These are phyloP conservation scores for Gobio gobio DNA, from an alignment of 2,113 vertebrate genomes.

Conservation along the genomic window DNA sequence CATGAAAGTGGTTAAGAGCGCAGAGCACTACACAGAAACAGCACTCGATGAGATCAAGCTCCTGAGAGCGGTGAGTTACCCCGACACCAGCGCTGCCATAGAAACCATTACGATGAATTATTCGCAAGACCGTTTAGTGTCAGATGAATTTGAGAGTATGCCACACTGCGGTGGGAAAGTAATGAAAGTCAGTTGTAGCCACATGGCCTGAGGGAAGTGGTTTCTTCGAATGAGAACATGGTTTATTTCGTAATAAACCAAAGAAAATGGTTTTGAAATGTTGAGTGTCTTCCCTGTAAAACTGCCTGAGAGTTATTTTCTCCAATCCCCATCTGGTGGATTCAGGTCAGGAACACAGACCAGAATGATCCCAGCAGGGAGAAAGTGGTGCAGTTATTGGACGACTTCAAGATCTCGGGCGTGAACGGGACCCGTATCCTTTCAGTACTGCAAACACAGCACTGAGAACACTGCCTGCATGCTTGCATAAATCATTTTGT, in stretches of 20 bases:
- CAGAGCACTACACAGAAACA: constrained; percentile 98
- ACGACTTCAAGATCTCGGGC: constrained; percentile 97
- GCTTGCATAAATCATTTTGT: background rate
- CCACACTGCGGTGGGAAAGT: background rate
- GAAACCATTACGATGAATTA: constrained; percentile 31
- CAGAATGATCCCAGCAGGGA: constrained; percentile 88
- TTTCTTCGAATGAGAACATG: background rate
- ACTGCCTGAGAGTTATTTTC: background rate
- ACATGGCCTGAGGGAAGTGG: background rate
- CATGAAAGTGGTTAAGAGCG: constrained; percentile 99
- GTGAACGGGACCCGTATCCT: constrained; percentile 98
- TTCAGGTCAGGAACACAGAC: constrained; percentile 91
- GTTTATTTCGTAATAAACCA: background rate
- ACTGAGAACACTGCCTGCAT: too few species aligned
- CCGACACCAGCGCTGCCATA: constrained; percentile 41
- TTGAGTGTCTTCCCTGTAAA: background rate
- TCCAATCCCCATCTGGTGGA: constrained; percentile 18
- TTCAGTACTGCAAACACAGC: constrained; percentile 39
- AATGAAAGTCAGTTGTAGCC: background rate
- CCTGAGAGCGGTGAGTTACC: constrained; percentile 85
- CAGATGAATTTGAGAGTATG: constrained; percentile 18
- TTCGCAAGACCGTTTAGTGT: background rate
- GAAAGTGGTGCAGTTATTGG: constrained; percentile 92
- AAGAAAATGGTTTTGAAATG: constrained; percentile 18
- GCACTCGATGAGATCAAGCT: constrained; percentile 96